Percentiles rank a stretch among this genome's conserved stretches.
Conservation (phyloP, 2,113 vertebrate genomes). For the Athene cunicularia region DNA sequence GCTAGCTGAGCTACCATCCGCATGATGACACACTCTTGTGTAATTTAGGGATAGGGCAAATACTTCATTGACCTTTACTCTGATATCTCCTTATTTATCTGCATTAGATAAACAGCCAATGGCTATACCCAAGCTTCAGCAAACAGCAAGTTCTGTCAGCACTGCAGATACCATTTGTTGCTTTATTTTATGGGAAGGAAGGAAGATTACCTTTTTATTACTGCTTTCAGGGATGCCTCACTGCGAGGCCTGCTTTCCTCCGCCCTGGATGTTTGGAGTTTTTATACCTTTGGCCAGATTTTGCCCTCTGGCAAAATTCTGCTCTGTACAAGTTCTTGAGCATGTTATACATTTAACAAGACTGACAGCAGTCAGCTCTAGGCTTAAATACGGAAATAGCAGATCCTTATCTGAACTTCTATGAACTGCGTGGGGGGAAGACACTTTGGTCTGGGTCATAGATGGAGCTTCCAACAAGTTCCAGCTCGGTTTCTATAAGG, state of each 20-base stretch:
- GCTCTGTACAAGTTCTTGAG: neutral
- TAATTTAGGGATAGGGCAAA: constrained; percentile 36
- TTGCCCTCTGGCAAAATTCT: neutral
- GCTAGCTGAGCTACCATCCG: neutral
- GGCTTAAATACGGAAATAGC: neutral
- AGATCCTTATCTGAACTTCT: constrained; percentile 38
- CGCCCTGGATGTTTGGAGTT: neutral
- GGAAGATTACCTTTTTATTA: neutral
- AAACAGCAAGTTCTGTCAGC: constrained; percentile 43
- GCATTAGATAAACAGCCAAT: constrained; percentile 19
- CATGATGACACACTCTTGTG: neutral
- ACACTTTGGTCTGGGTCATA: neutral
- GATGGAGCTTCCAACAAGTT: neutral
- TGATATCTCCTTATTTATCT: constrained; percentile 49
- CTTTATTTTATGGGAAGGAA: constrained; percentile 44
- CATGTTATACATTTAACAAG: neutral
- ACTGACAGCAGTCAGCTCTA: neutral
- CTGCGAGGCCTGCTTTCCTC: neutral
- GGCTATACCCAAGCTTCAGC: constrained; percentile 14
- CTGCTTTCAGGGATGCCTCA: neutral
- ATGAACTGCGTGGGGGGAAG: neutral
- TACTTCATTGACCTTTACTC: constrained; percentile 58
- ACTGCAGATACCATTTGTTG: constrained; percentile 9
- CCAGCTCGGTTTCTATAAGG: neutral
- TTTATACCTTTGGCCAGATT: neutral